Conservation (phyloP, 2,888 invertebrate genomes). For the Polyommatus icarus region DNA sequence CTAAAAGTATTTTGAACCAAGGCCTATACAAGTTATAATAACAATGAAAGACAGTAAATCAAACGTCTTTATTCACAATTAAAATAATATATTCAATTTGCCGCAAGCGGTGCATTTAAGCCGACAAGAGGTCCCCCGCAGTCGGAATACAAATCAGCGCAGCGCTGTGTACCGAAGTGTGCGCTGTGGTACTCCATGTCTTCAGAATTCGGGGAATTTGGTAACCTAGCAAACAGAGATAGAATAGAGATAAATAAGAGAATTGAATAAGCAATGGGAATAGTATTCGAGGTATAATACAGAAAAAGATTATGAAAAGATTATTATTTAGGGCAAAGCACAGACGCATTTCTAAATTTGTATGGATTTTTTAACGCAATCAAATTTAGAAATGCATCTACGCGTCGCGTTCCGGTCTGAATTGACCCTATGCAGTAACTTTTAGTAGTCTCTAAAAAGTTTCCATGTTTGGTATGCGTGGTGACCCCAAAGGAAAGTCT, state of each 20-base stretch:
- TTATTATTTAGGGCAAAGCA: too few relatives aligned
- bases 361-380: too few relatives aligned
- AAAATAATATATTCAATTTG: conserved; percentile 22
- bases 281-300: not conserved
- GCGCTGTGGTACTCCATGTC: conserved; percentile 58
- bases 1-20: not conserved
- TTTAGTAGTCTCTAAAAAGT: too few relatives aligned
- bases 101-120: conserved; percentile 28
- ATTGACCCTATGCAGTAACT: too few relatives aligned
- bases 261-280: not conserved
- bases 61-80: not conserved
- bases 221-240: conserved; percentile 54
- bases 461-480: too few relatives aligned
- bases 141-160: conserved; percentile 59
- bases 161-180: conserved; percentile 51
- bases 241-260: not conserved
- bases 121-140: conserved; percentile 24
- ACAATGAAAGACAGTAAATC: conserved; percentile 10
- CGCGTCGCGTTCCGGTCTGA: too few relatives aligned
- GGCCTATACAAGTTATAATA: not conserved
- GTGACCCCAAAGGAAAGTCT: too few relatives aligned
- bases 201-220: conserved; percentile 56
- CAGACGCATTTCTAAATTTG: too few relatives aligned
- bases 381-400: too few relatives aligned
- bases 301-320: not conserved